Base-by-base conservation (phyloP, 1,140 invertebrate species). In the Listronotus oregonensis region DNA sequence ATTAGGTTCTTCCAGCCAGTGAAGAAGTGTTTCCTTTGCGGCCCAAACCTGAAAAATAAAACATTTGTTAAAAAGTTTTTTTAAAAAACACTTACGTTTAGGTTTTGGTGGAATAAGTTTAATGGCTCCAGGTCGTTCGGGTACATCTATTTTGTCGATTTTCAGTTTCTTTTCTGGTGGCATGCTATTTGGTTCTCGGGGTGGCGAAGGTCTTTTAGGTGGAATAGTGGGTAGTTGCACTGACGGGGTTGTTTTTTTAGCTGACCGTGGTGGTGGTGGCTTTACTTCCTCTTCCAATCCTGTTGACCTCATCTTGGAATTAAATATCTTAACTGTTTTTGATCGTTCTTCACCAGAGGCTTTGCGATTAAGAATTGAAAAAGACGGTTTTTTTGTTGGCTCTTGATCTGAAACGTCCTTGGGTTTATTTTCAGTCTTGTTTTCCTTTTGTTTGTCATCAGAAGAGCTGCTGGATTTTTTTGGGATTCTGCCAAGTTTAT, bases 241-340 rank as follows among this genome's bases (percentile, higher is more conserved):
- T n/a, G 83, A 73, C 15, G 80, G 80, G 1, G 80, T 74, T 37
- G 87, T 81, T 76, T 89, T 89, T 73, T 88, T 90, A 0, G 73
- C 77, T 71, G 80, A 84, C 58, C 85, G 81, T 2, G 89, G 87
- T 27, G 90, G 89, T 15, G 90, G 90, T 39, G 89, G 89, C 77
- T 90, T 91, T 4, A 87, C 83, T 81, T 91, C 90, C 77, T 94
- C 92, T 74, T 91, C 90, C 37, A 94, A 77, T 31, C 92, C 92
- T 68, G 92, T 92, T 37, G 91, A 92, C 57, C 92, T 85, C 80
- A 94, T 93, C 79, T 92, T 93, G 0, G 91, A 91, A 80, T 93
- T 90, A 75, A 90, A 94, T 3, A 90, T 91, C 84, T 94, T 95
- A 6, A 94, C 93, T 43, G 92, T 94, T 80, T 93, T 93, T 0